A percentile compares a stretch with the other conserved stretches of the same genome.
phyloP scores from a whole-genome alignment of 1,140 invertebrate species.

The Drosophila funebris region DNA sequence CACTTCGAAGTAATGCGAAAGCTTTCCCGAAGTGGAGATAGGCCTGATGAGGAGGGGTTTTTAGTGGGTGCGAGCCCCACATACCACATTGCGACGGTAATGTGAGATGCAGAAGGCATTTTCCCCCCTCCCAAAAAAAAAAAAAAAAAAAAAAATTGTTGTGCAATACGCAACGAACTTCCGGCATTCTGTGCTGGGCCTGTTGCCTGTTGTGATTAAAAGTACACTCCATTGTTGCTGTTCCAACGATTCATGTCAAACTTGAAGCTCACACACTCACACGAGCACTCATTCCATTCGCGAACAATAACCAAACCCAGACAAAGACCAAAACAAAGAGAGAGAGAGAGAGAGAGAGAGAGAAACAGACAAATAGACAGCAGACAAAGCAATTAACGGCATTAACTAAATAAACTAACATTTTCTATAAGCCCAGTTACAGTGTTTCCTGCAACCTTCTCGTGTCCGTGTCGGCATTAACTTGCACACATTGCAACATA shows the following conservation, averaged over 20 bases:
- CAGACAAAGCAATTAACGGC: slow-evolving; percentile 53
- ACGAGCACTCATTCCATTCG: slow-evolving; percentile 24
- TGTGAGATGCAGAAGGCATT: too few species aligned
- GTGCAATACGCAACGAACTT: slow-evolving; percentile 32
- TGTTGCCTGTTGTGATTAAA: slow-evolving; percentile 16
- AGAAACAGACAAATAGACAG: slow-evolving; percentile 10
- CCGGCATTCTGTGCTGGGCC: slow-evolving; percentile 32
- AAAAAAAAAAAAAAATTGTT: too few species aligned
- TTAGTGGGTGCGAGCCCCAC: too few species aligned
- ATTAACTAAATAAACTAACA: slow-evolving; percentile 23
- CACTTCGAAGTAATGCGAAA: too few species aligned
- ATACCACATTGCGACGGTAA: too few species aligned
- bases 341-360: too few species aligned
- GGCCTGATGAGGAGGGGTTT: too few species aligned
- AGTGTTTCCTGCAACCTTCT: not conserved
- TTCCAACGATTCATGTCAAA: slow-evolving; percentile 51
- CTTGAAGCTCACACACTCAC: slow-evolving; percentile 60
- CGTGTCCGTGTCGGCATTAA: not conserved
- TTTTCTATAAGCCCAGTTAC: slow-evolving; percentile 3
- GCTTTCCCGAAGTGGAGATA: too few species aligned
- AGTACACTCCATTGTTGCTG: slow-evolving; percentile 34
- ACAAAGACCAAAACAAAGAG: too few species aligned
- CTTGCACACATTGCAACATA: slow-evolving; percentile 6
- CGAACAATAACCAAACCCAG: not conserved
- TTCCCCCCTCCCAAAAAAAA: too few species aligned